Percentiles rank a stretch among this genome's conserved stretches.
phyloP scores from a whole-genome alignment of 1,140 invertebrate species.

The Drosophila truncata region DNA sequence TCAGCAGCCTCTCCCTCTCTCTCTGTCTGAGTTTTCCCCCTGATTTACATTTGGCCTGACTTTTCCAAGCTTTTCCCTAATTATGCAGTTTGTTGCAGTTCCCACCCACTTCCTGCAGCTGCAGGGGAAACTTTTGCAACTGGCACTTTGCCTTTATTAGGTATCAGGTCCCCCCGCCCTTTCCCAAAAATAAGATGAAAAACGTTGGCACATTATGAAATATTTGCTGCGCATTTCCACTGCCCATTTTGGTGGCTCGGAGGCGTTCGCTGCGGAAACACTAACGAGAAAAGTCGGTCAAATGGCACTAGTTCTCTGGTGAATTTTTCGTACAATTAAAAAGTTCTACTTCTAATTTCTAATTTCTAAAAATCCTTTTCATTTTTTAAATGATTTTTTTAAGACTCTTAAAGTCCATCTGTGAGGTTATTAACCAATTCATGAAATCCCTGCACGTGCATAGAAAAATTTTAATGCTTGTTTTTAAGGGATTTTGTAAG shows the following conservation, averaged over 20 bases:
- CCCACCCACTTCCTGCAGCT: conserved; percentile 2
- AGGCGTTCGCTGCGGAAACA: conserved; percentile 47
- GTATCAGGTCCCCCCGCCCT: conserved; percentile 4
- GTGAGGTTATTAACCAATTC: not conserved
- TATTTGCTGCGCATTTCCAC: conserved; percentile 45
- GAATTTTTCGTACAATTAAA: not conserved
- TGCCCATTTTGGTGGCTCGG: conserved; percentile 22
- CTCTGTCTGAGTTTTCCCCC: conserved; percentile 5
- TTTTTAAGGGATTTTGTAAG: conserved; percentile 1
- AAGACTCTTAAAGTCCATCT: not conserved
- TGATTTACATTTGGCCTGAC: conserved; percentile 61
- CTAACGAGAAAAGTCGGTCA: conserved; percentile 67
- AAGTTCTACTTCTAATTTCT: not conserved
- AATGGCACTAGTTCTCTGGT: not conserved
- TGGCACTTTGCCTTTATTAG: conserved; percentile 56
- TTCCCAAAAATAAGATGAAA: conserved; percentile 38
- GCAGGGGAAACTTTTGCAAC: conserved; percentile 35
- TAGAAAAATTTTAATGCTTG: not conserved
- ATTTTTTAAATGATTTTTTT: not conserved
- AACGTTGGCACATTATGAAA: conserved; percentile 44
- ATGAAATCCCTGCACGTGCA: not conserved
- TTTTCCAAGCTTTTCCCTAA: conserved; percentile 48
- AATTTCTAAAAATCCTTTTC: not conserved
- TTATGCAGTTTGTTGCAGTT: conserved; percentile 54
- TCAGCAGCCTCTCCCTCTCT: not conserved